Evolutionary conservation across 2,113 vertebrate genomes (phyloP).

Genomic region (Sinosuthora webbiana): DNA sequence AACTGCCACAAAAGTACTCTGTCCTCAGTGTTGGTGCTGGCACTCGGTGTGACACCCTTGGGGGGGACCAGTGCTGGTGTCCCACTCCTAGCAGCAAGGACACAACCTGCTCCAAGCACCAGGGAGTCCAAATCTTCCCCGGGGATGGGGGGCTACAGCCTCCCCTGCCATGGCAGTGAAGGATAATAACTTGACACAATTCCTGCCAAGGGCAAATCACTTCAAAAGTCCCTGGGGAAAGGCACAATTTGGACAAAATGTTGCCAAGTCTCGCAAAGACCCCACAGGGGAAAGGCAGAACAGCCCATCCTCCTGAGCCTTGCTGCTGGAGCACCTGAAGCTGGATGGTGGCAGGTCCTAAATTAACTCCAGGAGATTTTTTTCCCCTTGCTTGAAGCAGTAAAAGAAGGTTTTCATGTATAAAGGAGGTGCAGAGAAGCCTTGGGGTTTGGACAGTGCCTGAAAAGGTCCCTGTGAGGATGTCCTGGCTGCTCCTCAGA

Average conservation of each 20-base stretch:
- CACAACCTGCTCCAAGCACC: background rate
- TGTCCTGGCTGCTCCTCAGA: background rate
- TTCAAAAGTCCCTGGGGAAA: background rate
- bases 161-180: background rate
- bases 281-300: background rate
- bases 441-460: background rate
- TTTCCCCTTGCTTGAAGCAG: background rate
- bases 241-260: background rate
- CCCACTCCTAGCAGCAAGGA: background rate
- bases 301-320: background rate
- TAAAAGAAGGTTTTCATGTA: background rate
- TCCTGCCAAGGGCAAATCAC: rapidly evolving
- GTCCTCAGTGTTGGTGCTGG: background rate
- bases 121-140: background rate
- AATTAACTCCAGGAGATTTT: background rate
- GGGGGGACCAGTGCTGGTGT: background rate
- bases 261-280: background rate
- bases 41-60: background rate
- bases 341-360: background rate
- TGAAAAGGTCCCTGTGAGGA: background rate
- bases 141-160: background rate
- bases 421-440: background rate
- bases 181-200: background rate
- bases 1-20: background rate
- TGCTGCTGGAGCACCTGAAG: background rate